These are phyloP conservation scores for Chironomus striatipennis DNA, from an alignment of 1,140 invertebrate species.

Conservation along the genomic window DNA sequence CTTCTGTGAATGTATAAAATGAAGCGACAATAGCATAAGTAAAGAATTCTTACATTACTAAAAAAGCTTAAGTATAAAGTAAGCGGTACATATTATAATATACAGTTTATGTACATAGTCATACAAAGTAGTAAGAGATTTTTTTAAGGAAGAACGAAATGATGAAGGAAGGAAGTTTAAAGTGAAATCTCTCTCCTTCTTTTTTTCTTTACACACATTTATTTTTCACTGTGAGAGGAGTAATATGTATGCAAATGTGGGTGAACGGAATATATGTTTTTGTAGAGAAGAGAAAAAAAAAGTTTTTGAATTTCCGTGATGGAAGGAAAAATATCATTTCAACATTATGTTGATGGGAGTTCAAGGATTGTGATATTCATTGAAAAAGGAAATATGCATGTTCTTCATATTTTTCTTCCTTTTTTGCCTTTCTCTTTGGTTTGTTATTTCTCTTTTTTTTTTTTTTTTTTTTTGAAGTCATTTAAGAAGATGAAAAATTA, in stretches of 20 bases:
- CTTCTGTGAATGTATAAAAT: too few relatives aligned
- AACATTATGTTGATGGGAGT: neutral
- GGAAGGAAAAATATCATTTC: slow-evolving; percentile 12
- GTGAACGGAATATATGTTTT: too few relatives aligned
- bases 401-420: neutral
- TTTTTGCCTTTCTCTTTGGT: too few relatives aligned
- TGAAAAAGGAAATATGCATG: neutral
- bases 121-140: too few relatives aligned
- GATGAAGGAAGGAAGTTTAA: neutral
- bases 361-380: neutral
- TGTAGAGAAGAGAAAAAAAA: neutral
- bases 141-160: neutral
- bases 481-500: too few relatives aligned
- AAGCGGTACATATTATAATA: too few relatives aligned
- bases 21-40: too few relatives aligned
- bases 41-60: too few relatives aligned
- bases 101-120: too few relatives aligned
- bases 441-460: too few relatives aligned
- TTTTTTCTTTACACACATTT: neutral
- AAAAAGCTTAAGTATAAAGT: too few relatives aligned
- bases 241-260: slow-evolving; percentile 19
- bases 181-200: neutral
- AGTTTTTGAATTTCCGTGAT: neutral
- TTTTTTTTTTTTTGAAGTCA: too few relatives aligned
- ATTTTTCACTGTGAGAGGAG: neutral